phyloP scores from a whole-genome alignment of 2,888 invertebrate species.

The Acanthosoma haemorrhoidale region DNA sequence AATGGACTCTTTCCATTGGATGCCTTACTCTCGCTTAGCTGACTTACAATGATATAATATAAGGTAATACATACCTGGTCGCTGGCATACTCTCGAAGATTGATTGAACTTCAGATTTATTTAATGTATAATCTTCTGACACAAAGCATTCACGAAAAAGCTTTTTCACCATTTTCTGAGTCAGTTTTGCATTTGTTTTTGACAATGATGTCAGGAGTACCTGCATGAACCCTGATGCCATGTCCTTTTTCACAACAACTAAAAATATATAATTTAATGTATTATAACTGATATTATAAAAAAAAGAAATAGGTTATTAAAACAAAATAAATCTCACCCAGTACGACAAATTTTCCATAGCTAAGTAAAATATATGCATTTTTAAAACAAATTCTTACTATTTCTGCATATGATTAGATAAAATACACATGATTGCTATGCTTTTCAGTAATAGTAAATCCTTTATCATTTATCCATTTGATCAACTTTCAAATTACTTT shows the following conservation, averaged over 20 bases:
- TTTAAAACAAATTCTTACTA: no score
- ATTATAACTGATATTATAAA: not conserved
- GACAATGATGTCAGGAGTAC: conserved; percentile 58
- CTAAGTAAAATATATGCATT: no score
- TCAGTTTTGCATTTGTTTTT: conserved; percentile 54
- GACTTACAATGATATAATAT: no score
- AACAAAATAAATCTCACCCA: not conserved
- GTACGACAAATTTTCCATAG: not conserved
- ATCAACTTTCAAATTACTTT: no score
- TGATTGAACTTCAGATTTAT: not conserved
- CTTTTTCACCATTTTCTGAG: conserved; percentile 49
- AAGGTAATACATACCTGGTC: conserved; percentile 3
- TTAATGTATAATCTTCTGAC: conserved; percentile 31
- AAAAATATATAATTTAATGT: no score
- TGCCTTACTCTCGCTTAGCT: no score
- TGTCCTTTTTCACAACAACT: conserved; percentile 62
- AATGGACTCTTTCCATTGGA: no score
- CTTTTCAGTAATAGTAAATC: no score
- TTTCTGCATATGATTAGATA: not conserved
- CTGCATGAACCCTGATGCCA: conserved; percentile 68
- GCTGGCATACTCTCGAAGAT: not conserved
- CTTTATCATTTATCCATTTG: no score
- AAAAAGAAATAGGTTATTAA: not conserved
- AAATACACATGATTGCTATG: no score
- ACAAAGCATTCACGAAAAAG: conserved; percentile 53